These are phyloP conservation scores for Craseonycteris thonglongyai DNA, from an alignment of 2,113 vertebrate species.

Conservation along the genomic window DNA sequence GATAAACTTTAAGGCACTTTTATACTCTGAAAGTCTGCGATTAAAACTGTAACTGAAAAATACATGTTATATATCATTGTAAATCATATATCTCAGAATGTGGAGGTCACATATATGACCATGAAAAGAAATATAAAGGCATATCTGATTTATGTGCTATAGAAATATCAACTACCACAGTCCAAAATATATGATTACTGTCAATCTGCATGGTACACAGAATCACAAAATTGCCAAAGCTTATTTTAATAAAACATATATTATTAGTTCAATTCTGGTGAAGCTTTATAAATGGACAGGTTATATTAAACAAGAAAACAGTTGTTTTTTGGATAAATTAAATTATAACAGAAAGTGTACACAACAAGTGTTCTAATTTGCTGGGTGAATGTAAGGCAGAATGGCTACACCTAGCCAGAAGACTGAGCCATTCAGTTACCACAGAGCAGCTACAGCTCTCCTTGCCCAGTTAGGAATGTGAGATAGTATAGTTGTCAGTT, in stretches of 20 bases:
- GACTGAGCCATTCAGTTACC: too few species aligned
- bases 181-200: neutral
- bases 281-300: neutral
- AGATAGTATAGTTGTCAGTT: too few species aligned
- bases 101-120: neutral
- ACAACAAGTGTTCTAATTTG: neutral
- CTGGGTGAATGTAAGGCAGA: neutral
- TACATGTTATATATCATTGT: neutral
- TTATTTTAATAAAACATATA: neutral
- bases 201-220: neutral
- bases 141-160: neutral
- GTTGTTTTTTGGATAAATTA: neutral
- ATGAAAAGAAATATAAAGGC: neutral
- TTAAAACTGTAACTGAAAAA: slow-evolving; percentile 18
- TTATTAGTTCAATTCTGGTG: neutral
- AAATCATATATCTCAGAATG: neutral
- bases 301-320: neutral
- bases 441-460: too few species aligned
- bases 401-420: too few species aligned
- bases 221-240: neutral
- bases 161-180: neutral
- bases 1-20: neutral
- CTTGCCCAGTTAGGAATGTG: too few species aligned
- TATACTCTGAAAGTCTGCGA: neutral
- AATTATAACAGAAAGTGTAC: neutral